phyloP scores from a whole-genome alignment of 1,140 invertebrate genomes.

The Aphelinus certus region DNA sequence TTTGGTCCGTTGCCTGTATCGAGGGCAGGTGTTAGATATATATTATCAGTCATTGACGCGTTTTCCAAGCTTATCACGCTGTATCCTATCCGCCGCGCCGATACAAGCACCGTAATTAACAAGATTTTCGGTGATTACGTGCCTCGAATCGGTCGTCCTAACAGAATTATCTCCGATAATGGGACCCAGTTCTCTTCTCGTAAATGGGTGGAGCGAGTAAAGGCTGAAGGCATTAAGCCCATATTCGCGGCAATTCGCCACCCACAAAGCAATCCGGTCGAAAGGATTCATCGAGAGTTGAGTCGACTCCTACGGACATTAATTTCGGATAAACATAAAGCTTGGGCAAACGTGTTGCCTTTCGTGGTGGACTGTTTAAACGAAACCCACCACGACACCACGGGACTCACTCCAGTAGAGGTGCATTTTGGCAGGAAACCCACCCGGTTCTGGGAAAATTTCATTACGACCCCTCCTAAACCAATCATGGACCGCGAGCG shows the following conservation, averaged over 20 bases:
- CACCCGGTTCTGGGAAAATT: conserved; percentile 13
- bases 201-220: conserved; percentile 34
- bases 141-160: not conserved
- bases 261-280: conserved; percentile 48
- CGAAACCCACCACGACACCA: conserved; percentile 20
- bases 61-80: conserved; percentile 24
- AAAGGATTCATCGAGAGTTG: conserved; percentile 51
- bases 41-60: conserved; percentile 1
- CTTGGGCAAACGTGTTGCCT: conserved; percentile 33
- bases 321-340: conserved; percentile 40
- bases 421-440: conserved; percentile 25
- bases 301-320: conserved; percentile 49
- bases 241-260: conserved; percentile 43
- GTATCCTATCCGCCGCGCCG: not conserved
- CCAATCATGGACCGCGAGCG: too few relatives aligned
- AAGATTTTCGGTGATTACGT: conserved; percentile 21
- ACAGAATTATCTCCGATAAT: conserved; percentile 33
- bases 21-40: too few relatives aligned
- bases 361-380: too few relatives aligned
- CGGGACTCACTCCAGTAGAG: conserved; percentile 25
- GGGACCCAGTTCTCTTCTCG: conserved; percentile 43
- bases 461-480: too few relatives aligned
- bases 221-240: conserved; percentile 19
- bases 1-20: too few relatives aligned
- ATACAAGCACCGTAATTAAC: not conserved